Conservation (phyloP, 2,113 vertebrate species). For the Oostethus manadensis region DNA sequence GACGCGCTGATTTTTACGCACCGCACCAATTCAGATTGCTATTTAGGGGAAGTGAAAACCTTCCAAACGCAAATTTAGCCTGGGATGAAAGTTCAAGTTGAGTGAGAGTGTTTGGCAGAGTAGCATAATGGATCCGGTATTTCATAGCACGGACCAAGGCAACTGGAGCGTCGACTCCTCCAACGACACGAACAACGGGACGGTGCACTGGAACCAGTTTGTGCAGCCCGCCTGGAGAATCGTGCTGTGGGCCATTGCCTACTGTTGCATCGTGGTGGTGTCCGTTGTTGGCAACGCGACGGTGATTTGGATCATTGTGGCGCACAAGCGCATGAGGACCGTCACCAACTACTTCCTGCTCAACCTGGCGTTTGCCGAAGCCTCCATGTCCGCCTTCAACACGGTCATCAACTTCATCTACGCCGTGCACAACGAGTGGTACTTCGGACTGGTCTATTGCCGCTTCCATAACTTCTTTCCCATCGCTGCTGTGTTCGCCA, state of each 20-base stretch:
- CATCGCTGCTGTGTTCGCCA: conserved; percentile 91
- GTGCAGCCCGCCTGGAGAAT: conserved; percentile 90
- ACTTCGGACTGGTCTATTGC: conserved; percentile 90
- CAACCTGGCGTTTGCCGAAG: conserved; percentile 93
- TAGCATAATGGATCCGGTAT: conserved; percentile 59
- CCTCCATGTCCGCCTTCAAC: conserved; percentile 93
- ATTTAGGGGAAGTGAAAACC: not conserved
- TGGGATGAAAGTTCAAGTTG: not conserved
- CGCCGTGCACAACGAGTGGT: conserved; percentile 92
- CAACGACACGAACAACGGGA: conserved; percentile 46
- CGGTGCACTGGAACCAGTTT: conserved; percentile 77
- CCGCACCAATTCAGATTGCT: not conserved
- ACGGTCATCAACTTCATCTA: conserved; percentile 96
- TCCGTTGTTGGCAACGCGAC: conserved; percentile 88
- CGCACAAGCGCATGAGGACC: conserved; percentile 94
- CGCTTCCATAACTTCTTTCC: conserved; percentile 99
- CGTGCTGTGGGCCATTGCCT: conserved; percentile 88
- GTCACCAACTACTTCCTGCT: conserved; percentile 97
- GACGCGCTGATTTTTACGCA: conserved; percentile 1
- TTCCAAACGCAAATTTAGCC: not conserved
- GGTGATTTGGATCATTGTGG: conserved; percentile 96
- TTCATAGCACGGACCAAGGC: conserved; percentile 55
- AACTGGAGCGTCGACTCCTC: conserved; percentile 58
- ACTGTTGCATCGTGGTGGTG: conserved; percentile 83
- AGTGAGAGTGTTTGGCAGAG: not conserved